Evolutionary conservation across 2,797 vertebrate genomes (phyloP).

Genomic region (Argentina silus): DNA sequence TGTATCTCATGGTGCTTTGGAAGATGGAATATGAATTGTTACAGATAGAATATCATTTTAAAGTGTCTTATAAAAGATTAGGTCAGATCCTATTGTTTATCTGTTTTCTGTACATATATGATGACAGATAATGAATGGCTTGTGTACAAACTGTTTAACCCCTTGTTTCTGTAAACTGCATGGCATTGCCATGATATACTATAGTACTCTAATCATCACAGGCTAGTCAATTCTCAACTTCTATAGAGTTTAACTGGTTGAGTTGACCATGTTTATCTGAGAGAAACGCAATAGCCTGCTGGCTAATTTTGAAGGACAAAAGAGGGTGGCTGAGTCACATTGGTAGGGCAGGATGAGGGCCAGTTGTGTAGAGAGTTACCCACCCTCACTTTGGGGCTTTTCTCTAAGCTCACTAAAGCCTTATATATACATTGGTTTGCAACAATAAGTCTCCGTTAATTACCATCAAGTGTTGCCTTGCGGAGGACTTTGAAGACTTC

Average conservation of each 20-base stretch:
- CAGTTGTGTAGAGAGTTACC: constrained; percentile 20
- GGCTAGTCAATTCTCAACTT: too few species aligned
- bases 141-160: background rate
- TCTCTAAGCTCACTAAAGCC: constrained; percentile 56
- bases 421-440: constrained; percentile 48
- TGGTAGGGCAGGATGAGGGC: constrained; percentile 14
- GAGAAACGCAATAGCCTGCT: background rate
- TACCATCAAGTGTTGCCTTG: constrained; percentile 67
- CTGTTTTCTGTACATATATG: too few species aligned
- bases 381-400: constrained; percentile 29
- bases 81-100: too few species aligned
- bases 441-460: constrained; percentile 53
- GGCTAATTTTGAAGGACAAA: constrained; percentile 42
- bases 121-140: background rate
- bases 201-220: background rate
- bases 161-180: background rate
- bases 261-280: background rate
- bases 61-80: too few species aligned
- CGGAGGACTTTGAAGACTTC: constrained; percentile 72
- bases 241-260: background rate
- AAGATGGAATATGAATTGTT: background rate
- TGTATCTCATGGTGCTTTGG: background rate
- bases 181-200: background rate
- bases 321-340: background rate
- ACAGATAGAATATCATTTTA: too few species aligned